A percentile compares a stretch with the other conserved stretches of the same genome.
phyloP scores from a whole-genome alignment of 2,113 vertebrate genomes.

The Cyprinus carpio region DNA sequence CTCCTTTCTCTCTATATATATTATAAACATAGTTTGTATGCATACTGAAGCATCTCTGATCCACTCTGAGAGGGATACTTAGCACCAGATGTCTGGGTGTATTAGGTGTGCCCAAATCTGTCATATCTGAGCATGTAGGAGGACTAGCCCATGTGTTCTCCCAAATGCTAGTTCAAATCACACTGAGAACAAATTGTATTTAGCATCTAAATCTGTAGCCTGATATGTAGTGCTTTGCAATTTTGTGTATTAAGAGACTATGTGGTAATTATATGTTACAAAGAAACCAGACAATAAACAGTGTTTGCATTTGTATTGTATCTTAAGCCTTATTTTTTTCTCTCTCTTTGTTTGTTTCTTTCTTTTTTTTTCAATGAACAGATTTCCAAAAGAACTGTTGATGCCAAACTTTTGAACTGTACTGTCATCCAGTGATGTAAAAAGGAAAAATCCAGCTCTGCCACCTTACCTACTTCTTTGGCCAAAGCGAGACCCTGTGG shows the following conservation, averaged over 20 bases:
- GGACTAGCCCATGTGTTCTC: slow-evolving; percentile 40
- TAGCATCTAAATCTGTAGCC: slow-evolving; percentile 3
- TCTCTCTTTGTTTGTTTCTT: no score
- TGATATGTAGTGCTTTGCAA: neutral
- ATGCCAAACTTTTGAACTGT: neutral
- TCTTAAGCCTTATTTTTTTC: neutral
- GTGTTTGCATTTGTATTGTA: neutral
- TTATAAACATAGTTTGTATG: neutral
- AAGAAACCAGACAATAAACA: slow-evolving; percentile 11
- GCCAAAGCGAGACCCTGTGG: slow-evolving; percentile 96
- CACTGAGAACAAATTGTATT: slow-evolving; percentile 29
- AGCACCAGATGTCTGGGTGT: slow-evolving; percentile 33
- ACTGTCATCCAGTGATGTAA: neutral
- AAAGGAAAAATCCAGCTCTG: neutral
- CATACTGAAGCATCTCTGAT: neutral
- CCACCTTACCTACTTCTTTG: slow-evolving; percentile 88
- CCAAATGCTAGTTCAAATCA: slow-evolving; percentile 40
- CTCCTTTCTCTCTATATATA: neutral
- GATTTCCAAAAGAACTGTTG: neutral
- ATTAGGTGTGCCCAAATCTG: slow-evolving; percentile 26
- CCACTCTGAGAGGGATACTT: slow-evolving; percentile 1
- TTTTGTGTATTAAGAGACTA: neutral
- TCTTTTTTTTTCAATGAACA: neutral
- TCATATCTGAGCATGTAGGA: slow-evolving; percentile 36
- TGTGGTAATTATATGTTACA: slow-evolving; percentile 9